Base-by-base conservation (phyloP, 2,113 vertebrate genomes). In the Callipepla californica region DNA sequence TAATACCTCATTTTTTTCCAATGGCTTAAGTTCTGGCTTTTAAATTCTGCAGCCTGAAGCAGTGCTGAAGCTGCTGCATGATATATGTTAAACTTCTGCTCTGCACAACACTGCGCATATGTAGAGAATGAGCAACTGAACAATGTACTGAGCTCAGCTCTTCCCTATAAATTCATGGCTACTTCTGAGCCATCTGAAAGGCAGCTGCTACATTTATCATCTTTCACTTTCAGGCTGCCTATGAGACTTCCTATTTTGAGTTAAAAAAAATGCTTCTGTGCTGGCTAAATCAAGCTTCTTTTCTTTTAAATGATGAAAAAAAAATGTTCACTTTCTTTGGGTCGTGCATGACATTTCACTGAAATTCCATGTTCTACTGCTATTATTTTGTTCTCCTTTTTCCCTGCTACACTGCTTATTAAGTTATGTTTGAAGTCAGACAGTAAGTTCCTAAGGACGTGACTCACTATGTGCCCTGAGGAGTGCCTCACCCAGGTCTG, bases 51-150 rank as follows among this genome's bases (percentile, higher is more conserved):
- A 81, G 62, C 61, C 44, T 68, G 30, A 38, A 32, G 53, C 36
- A 53, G 11, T 45, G 72, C 47, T 84, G 87, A 17, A 72, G 17
- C 19, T 57, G 34, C 7, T 74, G 73, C 25, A 38, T 18, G 15
- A 23, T 26, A 5, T 16, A 8, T 23, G 51, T 50, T 57, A 65
- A 84, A 80, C 58, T 75, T 92, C 58, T 86, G 77, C 28, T 63
- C 34, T 18, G 12, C 13, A 1, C 2, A 63, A 25, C 42, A 30
- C 30, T 0, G 6, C 4, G 34, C 57, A 40, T 16, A 13, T 10
- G 55, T 26, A 53, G 40, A 73, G 62, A 91, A 66, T 7, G 20
- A 84, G 45, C 53, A 69, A 57, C 44, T n/a, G 38, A 53, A 74
- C 9, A 7, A 62, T 34, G 38, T 22, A 36, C 13, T 79, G 44